These are phyloP conservation scores for Lophochroa leadbeateri DNA, from an alignment of 2,113 vertebrate genomes.

Conservation along the genomic window DNA sequence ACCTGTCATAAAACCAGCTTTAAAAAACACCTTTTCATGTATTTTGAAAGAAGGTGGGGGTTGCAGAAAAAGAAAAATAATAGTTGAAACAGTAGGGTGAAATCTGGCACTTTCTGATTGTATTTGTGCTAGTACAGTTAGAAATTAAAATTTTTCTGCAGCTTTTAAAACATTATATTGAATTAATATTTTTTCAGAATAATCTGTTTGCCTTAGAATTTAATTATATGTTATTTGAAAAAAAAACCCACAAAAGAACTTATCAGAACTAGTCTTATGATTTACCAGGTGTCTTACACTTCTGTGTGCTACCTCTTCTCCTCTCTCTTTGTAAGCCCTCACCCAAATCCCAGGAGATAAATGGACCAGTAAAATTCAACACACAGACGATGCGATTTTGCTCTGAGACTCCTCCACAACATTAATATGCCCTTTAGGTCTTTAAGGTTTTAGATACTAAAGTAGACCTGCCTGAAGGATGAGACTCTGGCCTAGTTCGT, in stretches of 20 bases:
- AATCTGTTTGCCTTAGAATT: not conserved
- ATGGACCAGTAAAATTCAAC: not conserved
- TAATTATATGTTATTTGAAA: not conserved
- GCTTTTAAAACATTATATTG: not conserved
- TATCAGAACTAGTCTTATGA: not conserved
- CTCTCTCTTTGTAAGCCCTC: not conserved
- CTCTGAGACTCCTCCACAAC: not conserved
- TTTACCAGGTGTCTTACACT: not conserved
- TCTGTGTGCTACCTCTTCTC: not conserved
- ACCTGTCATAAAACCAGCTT: conserved; percentile 60
- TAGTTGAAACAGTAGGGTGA: not conserved
- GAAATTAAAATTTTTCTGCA: not conserved
- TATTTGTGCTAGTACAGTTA: conserved; percentile 18
- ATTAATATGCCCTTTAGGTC: not conserved
- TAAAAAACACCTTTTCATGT: not conserved
- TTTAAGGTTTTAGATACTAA: not conserved
- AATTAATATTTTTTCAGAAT: conserved; percentile 3
- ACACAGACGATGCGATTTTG: not conserved
- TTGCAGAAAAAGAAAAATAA: not conserved
- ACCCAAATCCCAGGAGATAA: not conserved
- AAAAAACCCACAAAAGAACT: not conserved
- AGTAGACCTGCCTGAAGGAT: not conserved
- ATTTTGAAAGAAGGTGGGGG: not conserved
- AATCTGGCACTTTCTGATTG: not conserved
- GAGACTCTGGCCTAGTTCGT: not conserved